phyloP scores from a whole-genome alignment of 2,113 vertebrate species.

The Vimba vimba region DNA sequence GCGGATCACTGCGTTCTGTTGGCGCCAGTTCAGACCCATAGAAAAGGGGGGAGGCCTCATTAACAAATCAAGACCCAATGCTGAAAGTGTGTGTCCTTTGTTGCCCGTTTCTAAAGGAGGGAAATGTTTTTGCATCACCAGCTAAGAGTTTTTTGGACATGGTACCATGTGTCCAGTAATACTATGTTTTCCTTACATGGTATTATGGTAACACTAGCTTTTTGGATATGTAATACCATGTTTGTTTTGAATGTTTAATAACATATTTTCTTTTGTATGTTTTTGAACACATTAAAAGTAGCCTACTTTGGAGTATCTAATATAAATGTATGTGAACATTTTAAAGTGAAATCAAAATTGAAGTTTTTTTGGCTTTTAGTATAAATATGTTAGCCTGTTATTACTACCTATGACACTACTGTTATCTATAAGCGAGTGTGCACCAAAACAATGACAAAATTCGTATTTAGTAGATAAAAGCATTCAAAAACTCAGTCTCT shows the following conservation, averaged over 20 bases:
- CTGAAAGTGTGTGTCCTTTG: slow-evolving; percentile 15
- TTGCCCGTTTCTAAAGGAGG: not conserved
- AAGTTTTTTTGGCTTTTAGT: too few species aligned
- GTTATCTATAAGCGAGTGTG: too few species aligned
- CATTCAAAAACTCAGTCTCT: too few species aligned
- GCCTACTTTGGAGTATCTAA: too few species aligned
- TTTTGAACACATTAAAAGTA: not conserved
- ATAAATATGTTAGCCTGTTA: too few species aligned
- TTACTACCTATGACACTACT: too few species aligned
- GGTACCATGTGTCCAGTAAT: not conserved
- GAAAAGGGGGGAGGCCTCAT: slow-evolving; percentile 31
- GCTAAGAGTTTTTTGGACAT: not conserved
- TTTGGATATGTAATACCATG: not conserved
- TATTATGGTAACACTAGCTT: not conserved
- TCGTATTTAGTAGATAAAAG: too few species aligned
- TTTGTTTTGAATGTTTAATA: not conserved
- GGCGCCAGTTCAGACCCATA: slow-evolving; percentile 9
- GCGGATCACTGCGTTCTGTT: slow-evolving; percentile 16
- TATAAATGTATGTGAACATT: too few species aligned
- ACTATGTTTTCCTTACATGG: not conserved
- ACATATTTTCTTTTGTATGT: not conserved
- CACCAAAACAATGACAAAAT: too few species aligned
- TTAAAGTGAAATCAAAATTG: too few species aligned
- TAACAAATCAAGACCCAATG: slow-evolving; percentile 29
- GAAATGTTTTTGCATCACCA: not conserved